Evolutionary conservation across 2,113 vertebrate genomes (phyloP), one percentile per base, ranked within the genome.

Genomic region (Rattus norvegicus): DNA sequence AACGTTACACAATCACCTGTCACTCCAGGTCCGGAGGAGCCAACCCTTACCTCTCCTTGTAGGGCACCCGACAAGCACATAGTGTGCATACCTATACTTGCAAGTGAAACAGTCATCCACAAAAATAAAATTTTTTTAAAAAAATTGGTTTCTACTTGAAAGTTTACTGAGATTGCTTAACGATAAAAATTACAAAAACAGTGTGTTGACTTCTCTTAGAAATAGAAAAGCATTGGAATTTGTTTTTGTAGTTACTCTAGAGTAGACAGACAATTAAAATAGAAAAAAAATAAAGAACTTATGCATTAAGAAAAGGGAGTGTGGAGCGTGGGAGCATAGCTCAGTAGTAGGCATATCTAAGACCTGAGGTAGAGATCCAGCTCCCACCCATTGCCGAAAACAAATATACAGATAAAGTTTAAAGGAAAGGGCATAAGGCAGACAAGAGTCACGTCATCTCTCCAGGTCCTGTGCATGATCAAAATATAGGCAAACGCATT

Each of bases 141-240:
- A 61, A 49, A 49, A 54, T 11, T 69, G 47, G 54, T 77, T 89
- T 92, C 39, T 91, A 33, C 43, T 43, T 93, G 49, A 95, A 88
- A 47, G 88, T 91, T 96, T 77, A 83, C 90, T 93, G 77, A 54
- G 16, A 79, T 86, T 88, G 49, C 28, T 80, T 76, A 80, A 88
- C 39, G 9, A 69, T 75, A 93, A n/a, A 47, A 81, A 76, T 33
- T 24, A 88, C n/a, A 94, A 75, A 92, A 92, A 1, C 52, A 91
- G 47, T 47, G 30, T 67, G 26, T 49, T n/a, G n/a, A 80, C 7
- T 88, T 65, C 80, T 52, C 87, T 95, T 94, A 92, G 65, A 75
- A 94, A 97, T 94, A 88, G 65, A 70, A 94, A 97, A 93, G 24
- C 69, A 70, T 5, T 39, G 43, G 17, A 89, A 92, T 39, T 86